phyloP scores from a whole-genome alignment of 2,113 vertebrate species.

The Origma solitaria region DNA sequence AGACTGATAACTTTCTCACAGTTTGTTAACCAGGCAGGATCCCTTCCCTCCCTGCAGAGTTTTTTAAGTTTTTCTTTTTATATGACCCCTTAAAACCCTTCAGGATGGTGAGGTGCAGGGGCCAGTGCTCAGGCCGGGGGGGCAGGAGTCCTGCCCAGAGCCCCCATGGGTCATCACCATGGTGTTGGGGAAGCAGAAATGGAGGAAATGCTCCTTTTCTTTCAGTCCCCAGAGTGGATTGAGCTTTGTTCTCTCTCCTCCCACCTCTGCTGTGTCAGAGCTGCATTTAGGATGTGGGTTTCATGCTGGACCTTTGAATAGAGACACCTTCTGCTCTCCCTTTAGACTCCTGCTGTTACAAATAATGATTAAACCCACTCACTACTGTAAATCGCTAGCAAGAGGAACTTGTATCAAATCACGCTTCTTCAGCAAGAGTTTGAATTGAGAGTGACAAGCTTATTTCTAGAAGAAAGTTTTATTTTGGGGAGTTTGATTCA shows the following conservation, averaged over 20 bases:
- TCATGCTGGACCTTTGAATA: neutral
- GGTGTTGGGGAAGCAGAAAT: neutral
- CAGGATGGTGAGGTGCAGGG: neutral
- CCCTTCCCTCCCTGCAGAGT: neutral
- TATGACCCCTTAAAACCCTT: neutral
- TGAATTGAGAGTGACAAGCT: neutral
- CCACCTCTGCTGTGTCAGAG: neutral
- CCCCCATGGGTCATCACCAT: rapidly evolving
- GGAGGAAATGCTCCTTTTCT: neutral
- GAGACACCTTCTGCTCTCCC: neutral
- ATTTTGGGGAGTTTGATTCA: slow-evolving; percentile 12
- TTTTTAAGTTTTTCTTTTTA: neutral
- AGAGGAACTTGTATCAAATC: neutral
- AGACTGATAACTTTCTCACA: neutral
- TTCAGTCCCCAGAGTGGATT: neutral
- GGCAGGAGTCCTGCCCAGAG: neutral
- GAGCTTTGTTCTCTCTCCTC: neutral
- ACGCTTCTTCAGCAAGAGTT: neutral
- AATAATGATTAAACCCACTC: slow-evolving; percentile 4
- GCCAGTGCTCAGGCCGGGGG: neutral
- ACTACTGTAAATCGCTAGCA: neutral
- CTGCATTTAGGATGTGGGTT: neutral
- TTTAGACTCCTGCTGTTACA: neutral
- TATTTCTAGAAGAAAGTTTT: slow-evolving; percentile 11
- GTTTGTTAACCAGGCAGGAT: neutral